phyloP scores from a whole-genome alignment of 2,888 invertebrate species.

The Eremobia ochroleuca region DNA sequence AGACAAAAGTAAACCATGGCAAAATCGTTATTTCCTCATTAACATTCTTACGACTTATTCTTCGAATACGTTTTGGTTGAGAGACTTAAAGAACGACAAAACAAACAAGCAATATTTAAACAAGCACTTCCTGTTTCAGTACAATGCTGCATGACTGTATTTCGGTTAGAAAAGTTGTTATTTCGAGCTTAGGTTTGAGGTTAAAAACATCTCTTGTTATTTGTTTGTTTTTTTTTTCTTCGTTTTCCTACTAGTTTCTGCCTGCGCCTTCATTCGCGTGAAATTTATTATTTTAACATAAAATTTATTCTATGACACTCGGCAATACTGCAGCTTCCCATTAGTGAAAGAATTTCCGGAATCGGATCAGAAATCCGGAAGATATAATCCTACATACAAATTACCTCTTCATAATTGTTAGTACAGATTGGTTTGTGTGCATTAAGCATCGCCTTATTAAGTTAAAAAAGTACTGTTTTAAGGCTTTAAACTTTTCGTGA shows the following conservation, averaged over 20 bases:
- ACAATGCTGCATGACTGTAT: background rate
- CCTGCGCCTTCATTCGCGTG: background rate
- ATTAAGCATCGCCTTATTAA: background rate
- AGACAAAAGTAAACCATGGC: slow-evolving; percentile 27
- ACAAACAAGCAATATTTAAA: slow-evolving; percentile 2
- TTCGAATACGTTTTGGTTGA: background rate
- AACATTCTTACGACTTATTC: slow-evolving; percentile 15
- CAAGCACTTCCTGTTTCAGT: background rate
- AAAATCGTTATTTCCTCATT: slow-evolving; percentile 41
- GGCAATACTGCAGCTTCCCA: background rate
- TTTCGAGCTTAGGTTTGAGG: background rate
- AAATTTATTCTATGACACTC: background rate
- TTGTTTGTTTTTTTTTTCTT: no score
- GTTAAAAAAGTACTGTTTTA: background rate
- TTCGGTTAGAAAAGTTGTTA: background rate
- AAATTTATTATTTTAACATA: background rate
- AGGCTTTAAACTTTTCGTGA: background rate
- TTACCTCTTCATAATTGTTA: background rate
- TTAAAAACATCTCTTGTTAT: no score
- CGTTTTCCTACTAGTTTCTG: background rate
- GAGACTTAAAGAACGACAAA: background rate
- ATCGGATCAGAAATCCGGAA: background rate
- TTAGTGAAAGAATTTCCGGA: background rate
- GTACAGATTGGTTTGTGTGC: background rate
- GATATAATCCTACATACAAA: background rate